These are phyloP conservation scores for Eunapius fragilis DNA, from an alignment of 37 sponge, comb jelly and placozoan genomes.

Conservation along the genomic window DNA sequence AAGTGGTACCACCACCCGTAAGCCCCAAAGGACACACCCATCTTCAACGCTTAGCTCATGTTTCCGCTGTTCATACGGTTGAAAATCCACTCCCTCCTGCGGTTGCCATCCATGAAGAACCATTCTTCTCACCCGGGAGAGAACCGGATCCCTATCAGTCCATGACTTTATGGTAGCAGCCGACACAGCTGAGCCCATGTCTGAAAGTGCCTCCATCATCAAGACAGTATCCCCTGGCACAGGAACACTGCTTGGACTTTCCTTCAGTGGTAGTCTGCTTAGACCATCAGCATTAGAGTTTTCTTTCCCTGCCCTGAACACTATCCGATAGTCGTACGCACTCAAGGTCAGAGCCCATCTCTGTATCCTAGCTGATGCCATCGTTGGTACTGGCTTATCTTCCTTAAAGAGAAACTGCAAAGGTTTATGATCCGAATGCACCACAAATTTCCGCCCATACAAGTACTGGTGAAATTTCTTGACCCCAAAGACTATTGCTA, in stretches of 20 bases:
- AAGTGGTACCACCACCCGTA: not conserved
- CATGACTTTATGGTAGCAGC: conserved; percentile 4
- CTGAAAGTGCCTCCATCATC: not conserved
- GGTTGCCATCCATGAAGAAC: not conserved
- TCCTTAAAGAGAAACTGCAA: conserved; percentile 16
- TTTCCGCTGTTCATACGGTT: not conserved
- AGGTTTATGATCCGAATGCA: conserved; percentile 45
- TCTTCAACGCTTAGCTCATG: conserved; percentile 18
- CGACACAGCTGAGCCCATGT: not conserved
- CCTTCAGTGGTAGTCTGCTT: conserved; percentile 12
- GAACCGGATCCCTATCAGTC: conserved; percentile 30
- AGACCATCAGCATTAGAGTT: conserved; percentile 34
- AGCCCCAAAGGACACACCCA: conserved; percentile 25
- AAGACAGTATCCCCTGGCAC: conserved; percentile 15
- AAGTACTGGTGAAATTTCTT: conserved; percentile 29
- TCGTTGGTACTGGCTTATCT: not conserved
- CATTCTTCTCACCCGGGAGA: conserved; percentile 1
- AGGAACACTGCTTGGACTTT: not conserved
- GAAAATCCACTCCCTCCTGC: not conserved
- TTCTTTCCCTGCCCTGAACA: conserved; percentile 9
- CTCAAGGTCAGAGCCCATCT: conserved; percentile 36
- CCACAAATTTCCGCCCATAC: not conserved
- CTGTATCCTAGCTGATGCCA: conserved; percentile 41
- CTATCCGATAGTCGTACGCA: conserved; percentile 29
- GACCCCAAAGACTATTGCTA: conserved; percentile 34